Percentiles rank a stretch among this genome's conserved stretches.
Conservation (phyloP, 92 coral and sea anemone genomes). For the Bergia sp. region DNA sequence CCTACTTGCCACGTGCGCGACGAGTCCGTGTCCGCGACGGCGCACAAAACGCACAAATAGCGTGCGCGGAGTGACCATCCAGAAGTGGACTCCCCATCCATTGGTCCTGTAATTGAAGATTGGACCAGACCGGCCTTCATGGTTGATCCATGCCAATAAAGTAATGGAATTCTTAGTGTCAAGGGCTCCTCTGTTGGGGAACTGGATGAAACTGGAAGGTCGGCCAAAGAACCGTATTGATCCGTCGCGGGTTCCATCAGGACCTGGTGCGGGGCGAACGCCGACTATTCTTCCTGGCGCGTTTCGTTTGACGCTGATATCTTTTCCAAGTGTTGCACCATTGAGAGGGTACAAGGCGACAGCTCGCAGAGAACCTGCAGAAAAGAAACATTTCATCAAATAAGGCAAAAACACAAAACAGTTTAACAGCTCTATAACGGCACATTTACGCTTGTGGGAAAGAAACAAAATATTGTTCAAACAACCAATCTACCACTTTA, state of each 20-base stretch:
- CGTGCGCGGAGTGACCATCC: slow-evolving; percentile 58
- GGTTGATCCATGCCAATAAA: slow-evolving; percentile 75
- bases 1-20: neutral
- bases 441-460: too few species aligned
- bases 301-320: slow-evolving; percentile 66
- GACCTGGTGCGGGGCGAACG: slow-evolving; percentile 61
- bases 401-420: too few species aligned
- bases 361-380: slow-evolving; percentile 50
- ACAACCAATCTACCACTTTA: too few species aligned
- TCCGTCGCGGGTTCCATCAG: slow-evolving; percentile 62
- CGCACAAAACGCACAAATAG: slow-evolving; percentile 66
- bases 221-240: slow-evolving; percentile 65
- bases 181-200: slow-evolving; percentile 67
- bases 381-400: neutral
- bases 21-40: slow-evolving; percentile 49
- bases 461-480: too few species aligned
- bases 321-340: slow-evolving; percentile 47
- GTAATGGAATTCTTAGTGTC: slow-evolving; percentile 78
- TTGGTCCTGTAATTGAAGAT: slow-evolving; percentile 70
- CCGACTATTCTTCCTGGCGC: slow-evolving; percentile 42
- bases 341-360: slow-evolving; percentile 71
- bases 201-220: slow-evolving; percentile 64
- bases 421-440: too few species aligned
- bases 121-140: slow-evolving; percentile 73
- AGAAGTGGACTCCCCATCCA: slow-evolving; percentile 76